Conservation (phyloP, 2,113 vertebrate genomes). For the Acinonyx jubatus region DNA sequence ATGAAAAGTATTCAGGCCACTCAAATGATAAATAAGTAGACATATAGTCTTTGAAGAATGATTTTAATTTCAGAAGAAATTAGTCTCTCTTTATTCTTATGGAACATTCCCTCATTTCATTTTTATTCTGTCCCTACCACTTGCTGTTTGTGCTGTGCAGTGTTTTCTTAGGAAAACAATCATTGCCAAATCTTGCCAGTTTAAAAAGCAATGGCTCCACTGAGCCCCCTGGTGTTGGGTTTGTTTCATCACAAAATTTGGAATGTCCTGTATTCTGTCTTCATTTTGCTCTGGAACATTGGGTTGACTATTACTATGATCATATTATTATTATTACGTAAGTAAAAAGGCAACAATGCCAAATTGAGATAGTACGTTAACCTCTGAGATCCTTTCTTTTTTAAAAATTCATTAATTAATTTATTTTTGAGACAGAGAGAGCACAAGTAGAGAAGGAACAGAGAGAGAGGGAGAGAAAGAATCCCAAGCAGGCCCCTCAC, state of each 20-base stretch:
- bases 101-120: background rate
- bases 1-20: background rate
- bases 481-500: no score
- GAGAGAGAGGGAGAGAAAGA: no score
- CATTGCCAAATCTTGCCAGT: no score
- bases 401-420: no score
- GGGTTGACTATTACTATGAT: background rate
- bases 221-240: background rate
- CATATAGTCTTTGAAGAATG: background rate
- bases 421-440: no score
- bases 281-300: background rate
- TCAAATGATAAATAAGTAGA: background rate
- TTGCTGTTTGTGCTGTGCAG: background rate
- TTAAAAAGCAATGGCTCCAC: background rate
- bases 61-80: conserved; percentile 22
- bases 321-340: background rate
- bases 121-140: background rate
- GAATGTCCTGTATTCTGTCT: background rate
- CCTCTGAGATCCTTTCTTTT: background rate
- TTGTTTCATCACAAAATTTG: background rate
- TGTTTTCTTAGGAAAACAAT: background rate
- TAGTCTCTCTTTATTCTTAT: background rate
- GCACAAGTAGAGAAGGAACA: no score
- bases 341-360: background rate
- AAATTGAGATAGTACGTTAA: background rate